phyloP scores from a whole-genome alignment of 2,888 invertebrate species.

The Drosophila nigricruria region DNA sequence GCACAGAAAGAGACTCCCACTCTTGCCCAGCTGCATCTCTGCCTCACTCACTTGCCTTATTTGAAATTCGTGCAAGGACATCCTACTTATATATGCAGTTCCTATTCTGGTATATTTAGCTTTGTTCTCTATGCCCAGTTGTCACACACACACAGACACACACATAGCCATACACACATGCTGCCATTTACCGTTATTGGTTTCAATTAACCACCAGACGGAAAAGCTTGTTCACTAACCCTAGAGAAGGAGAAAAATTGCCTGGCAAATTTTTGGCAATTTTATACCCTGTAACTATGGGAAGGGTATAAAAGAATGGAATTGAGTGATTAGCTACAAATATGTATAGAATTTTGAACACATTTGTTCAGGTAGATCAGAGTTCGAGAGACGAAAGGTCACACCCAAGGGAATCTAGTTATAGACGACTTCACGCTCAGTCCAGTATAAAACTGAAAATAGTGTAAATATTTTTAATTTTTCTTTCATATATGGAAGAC shows the following conservation, averaged over 20 bases:
- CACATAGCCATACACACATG: conserved; percentile 12
- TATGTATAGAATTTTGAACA: neutral
- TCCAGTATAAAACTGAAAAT: too few relatives aligned
- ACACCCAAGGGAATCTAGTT: too few relatives aligned
- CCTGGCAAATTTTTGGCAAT: conserved; percentile 21
- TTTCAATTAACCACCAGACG: conserved; percentile 66
- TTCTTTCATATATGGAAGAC: too few relatives aligned
- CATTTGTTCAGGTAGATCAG: neutral
- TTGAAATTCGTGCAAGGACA: conserved; percentile 21
- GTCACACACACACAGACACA: conserved; percentile 34
- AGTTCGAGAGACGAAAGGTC: neutral
- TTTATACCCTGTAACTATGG: neutral
- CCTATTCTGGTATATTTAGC: conserved; percentile 51
- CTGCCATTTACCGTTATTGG: conserved; percentile 58
- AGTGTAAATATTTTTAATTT: too few relatives aligned
- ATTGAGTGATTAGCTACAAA: neutral
- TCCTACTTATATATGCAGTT: conserved; percentile 39
- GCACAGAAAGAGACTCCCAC: conserved; percentile 7
- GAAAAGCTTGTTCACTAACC: neutral
- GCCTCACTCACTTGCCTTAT: conserved; percentile 1
- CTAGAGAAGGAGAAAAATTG: conserved; percentile 15
- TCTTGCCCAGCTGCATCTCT: neutral
- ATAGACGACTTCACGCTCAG: too few relatives aligned
- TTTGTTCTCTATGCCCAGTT: conserved; percentile 24
- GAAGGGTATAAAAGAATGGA: neutral